Base-by-base conservation (phyloP, 2,113 vertebrate genomes). In the Arizona elegans region DNA sequence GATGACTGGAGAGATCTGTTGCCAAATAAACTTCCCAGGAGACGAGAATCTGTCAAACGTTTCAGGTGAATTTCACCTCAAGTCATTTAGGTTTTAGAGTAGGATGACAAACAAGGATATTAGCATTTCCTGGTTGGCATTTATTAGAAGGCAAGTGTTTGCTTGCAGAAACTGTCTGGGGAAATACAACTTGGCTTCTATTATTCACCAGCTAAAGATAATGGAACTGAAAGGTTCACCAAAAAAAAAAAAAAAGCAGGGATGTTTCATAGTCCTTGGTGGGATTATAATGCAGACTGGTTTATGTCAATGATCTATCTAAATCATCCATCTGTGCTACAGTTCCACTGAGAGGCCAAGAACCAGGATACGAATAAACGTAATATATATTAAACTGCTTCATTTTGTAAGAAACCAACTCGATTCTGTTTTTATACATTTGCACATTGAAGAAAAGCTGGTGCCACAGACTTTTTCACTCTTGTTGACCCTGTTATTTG, bases 41-140 rank as follows among this genome's bases (percentile, higher is more conserved):
- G 52, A 47, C 5, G 1, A 21, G 59, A 38, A 56, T 29, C 52
- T 29, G 9, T n/a, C 88, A 43, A 87, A 58, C 52, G 58, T 53
- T 94, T 94, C 81, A 87, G 81, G 88, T 90, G 88, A 92, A 94
- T 91, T 90, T 90, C 58, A 86, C 21, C 87, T 70, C 1, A 13
- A 47, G 87, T 26, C 47, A n/a, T 62, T 85, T 90, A 23, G 24
- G 52, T 87, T 52, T 70, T 70, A 26, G 53, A 29, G 47, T 52
- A 90, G 17, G 50, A 90, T 50, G 26, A 92, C 87, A 70, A 92
- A 70, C 88, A 90, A 87, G 88, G 88, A 50, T 86, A 92, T 92
- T 86, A 92, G 91, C 91, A 90, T 90, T 87, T 86, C 15, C 38
- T n/a, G 81, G 50, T 54, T 92, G 81, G 33, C 85, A 94, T 94